phyloP scores from a whole-genome alignment of 2,888 invertebrate species.

The Aethes cnicana region DNA sequence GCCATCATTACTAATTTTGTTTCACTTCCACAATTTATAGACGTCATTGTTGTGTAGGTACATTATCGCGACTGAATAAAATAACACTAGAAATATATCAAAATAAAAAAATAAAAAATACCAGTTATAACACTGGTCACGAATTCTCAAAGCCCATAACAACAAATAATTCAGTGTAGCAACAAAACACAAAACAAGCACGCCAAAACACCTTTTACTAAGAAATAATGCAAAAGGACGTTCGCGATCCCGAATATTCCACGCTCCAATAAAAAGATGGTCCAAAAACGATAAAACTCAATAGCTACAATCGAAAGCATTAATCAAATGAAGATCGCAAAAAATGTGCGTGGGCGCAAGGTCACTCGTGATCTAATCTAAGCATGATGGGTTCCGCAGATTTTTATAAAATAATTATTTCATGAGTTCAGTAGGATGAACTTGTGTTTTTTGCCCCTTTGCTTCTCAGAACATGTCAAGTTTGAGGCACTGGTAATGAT shows the following conservation, averaged over 20 bases:
- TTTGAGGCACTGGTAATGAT: too few species aligned
- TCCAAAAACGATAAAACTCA: conserved; percentile 66
- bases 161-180: conserved; percentile 1
- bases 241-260: conserved; percentile 42
- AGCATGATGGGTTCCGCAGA: conserved; percentile 38
- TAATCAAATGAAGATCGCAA: conserved; percentile 72
- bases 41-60: too few species aligned
- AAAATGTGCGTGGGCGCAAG: conserved; percentile 63
- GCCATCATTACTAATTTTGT: too few species aligned
- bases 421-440: too few species aligned
- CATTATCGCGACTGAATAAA: too few species aligned
- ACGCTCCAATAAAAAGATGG: conserved; percentile 53
- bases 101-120: too few species aligned
- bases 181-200: conserved; percentile 6
- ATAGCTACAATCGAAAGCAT: conserved; percentile 52
- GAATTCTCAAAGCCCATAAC: conserved; percentile 6
- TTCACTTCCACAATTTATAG: too few species aligned
- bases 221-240: conserved; percentile 35
- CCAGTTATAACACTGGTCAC: too few species aligned
- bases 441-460: too few species aligned
- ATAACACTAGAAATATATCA: too few species aligned
- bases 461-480: too few species aligned
- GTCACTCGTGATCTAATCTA: conserved; percentile 26
- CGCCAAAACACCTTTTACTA: conserved; percentile 22
- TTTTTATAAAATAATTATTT: too few species aligned